Base-by-base conservation (phyloP, 2,888 invertebrate species). In the Temnothorax rugatulus region DNA sequence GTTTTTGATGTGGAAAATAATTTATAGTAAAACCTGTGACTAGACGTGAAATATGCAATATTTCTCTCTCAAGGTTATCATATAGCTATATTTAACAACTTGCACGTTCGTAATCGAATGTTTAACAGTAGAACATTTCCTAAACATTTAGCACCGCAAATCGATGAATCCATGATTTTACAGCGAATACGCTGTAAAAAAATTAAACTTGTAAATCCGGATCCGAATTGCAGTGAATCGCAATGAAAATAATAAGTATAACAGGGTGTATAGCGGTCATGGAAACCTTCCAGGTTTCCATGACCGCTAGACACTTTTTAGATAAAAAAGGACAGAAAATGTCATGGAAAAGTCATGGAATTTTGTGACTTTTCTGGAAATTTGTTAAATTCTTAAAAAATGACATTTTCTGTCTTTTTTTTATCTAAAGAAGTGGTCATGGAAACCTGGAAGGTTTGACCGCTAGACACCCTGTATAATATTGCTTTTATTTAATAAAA, bases 61-160 rank as follows among this genome's bases (percentile, higher is more conserved):
- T 50, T 75, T 84, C 50, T 52, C 57, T 61, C 29, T 84, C 81
- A 86, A 85, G 75, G 71, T 47, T 81, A 81, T 29, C 29, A 50
- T 47, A 57, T n/a, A 38, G 13, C 21, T 44, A 44, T 54, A 85
- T 71, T 86, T 71, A 86, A 86, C 69, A 74, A 74, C 47, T 29
- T 61, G 63, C 29, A 63, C 44, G n/a, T 34, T 64, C 25, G 25
- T 68, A 84, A 85, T 73, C 50, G 59, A 71, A 50, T 21, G 5
- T 41, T 64, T 21, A 75, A 75, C 18, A 64, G 41, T 71, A 34
- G 21, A 61, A 64, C 54, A 59, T 81, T 84, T 64, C 21, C 13
- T 41, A 47, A 54, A 44, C 29, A 11, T 76, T 64, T 34, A 34
- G 18, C 8, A n/a, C 4, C 7, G 34, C 25, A 41, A 57, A 57